phyloP scores from a whole-genome alignment of 2,113 vertebrate genomes.

The Guaruba guarouba region DNA sequence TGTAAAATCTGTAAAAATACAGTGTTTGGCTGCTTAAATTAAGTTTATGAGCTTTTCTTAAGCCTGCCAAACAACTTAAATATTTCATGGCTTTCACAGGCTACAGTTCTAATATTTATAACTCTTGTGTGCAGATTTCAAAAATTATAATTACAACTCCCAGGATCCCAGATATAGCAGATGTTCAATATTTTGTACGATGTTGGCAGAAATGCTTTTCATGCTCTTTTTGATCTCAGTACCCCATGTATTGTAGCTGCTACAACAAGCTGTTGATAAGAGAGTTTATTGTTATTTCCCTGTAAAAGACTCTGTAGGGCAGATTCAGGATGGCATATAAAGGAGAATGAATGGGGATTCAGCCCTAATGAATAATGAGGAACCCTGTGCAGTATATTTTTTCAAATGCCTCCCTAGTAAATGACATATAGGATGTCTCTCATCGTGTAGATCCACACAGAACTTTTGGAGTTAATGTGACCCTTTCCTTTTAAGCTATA shows the following conservation, averaged over 20 bases:
- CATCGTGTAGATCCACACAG: not conserved
- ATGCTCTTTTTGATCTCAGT: slow-evolving; percentile 81
- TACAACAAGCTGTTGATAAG: slow-evolving; percentile 82
- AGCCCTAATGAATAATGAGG: slow-evolving; percentile 52
- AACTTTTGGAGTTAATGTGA: not conserved
- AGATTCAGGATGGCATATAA: slow-evolving; percentile 33
- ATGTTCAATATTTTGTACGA: slow-evolving; percentile 85
- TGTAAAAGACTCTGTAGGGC: slow-evolving; percentile 60
- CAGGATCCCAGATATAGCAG: slow-evolving; percentile 84
- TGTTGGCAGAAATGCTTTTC: slow-evolving; percentile 83
- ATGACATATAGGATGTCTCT: not conserved
- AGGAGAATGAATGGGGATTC: slow-evolving; percentile 36
- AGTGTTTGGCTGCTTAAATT: slow-evolving; percentile 83
- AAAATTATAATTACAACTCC: slow-evolving; percentile 87
- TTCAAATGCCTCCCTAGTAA: not conserved
- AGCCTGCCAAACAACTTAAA: slow-evolving; percentile 86
- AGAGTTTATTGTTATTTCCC: slow-evolving; percentile 76
- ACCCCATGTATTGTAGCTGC: slow-evolving; percentile 80
- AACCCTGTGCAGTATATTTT: slow-evolving; percentile 19
- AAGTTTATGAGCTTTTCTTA: slow-evolving; percentile 85
- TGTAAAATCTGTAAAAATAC: slow-evolving; percentile 79
- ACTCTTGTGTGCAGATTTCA: slow-evolving; percentile 86
- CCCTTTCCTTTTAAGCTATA: slow-evolving; percentile 58
- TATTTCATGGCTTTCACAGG: slow-evolving; percentile 85
- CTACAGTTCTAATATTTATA: slow-evolving; percentile 88